Evolutionary conservation across 2,888 invertebrate species (phyloP), one percentile per base, ranked within the genome.

Genomic region (Chymomyza procnemis): DNA sequence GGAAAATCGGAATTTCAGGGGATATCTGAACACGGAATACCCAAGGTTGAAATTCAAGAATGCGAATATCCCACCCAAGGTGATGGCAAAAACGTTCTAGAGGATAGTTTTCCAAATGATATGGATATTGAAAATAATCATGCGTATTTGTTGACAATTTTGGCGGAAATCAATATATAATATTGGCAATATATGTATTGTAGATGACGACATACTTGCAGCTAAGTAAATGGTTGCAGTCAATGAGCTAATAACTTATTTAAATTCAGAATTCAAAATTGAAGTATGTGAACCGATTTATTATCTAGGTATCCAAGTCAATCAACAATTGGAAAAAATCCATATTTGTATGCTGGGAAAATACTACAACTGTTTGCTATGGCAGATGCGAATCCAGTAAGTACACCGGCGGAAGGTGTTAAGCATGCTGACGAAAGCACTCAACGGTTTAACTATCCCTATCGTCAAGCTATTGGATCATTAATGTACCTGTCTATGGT

Each of bases 171-270:
- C n/a, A 59, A 12, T 18, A 26, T 30, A 47, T 71, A 46, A 67
- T 80, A 6, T 26, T 80, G 3, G 30, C 30, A 6, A 74, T 86
- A 30, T 86, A 80, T 67, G 76, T 86, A 19, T n/a, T n/a, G n/a
- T n/a, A n/a, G 83, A 85, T 61, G 80, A 80, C 69, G 78, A 78
- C 8, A 54, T 79, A 4, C 67, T 79, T 22, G 76, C 71, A 5
- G 54, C 69, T 47, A 66, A 55, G 2, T 58, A 41, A 58, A 58
- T 3, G 2, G 3, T 2, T n/a, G 8, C 58, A 34, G n/a, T 34
- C 14, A 61, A 62, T 2, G 14, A 60, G 21, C 64, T 78, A 5
- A 48, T 19, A 8, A 34, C 8, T 18, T 41, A 66, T 8, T 48
- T 64, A 19, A 8, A 47, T 50, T 14, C 16, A 47, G 46, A 69